These are phyloP conservation scores for Peromyscus nudipes DNA, from an alignment of 2,797 vertebrate species.

Conservation along the genomic window DNA sequence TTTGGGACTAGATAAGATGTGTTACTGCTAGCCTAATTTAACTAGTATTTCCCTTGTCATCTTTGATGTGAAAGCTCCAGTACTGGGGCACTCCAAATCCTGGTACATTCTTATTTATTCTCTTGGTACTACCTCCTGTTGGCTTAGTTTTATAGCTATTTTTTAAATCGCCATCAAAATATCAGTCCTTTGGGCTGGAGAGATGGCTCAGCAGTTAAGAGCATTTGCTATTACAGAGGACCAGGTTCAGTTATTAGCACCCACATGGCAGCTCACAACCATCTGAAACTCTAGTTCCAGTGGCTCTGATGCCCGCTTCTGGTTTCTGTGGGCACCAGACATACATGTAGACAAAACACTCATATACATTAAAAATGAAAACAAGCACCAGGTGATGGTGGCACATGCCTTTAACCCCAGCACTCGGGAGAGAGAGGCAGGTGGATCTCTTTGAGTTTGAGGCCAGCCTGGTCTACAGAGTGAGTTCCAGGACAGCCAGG, in stretches of 20 bases:
- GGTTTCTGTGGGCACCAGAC: not conserved
- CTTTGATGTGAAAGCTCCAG: not conserved
- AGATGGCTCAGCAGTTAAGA: not conserved
- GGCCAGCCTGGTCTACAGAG: not conserved
- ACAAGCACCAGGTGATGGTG: not conserved
- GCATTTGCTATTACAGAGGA: not conserved
- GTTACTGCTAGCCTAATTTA: not conserved
- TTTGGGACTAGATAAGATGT: not conserved
- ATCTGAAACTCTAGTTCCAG: not conserved
- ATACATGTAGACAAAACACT: not conserved
- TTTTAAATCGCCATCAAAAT: not conserved
- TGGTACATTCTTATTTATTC: not conserved
- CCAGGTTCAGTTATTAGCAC: not conserved
- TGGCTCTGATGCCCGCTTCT: not conserved
- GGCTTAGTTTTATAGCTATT: not conserved
- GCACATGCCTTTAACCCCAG: not conserved
- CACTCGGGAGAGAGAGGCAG: not conserved
- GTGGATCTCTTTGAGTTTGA: not conserved
- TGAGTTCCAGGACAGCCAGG: not conserved
- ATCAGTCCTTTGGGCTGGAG: not conserved
- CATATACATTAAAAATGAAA: not conserved
- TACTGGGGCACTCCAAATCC: not conserved
- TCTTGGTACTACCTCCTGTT: not conserved
- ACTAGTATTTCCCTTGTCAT: not conserved
- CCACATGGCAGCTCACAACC: not conserved